Base-by-base conservation (phyloP, 2,797 vertebrate species). In the Sarcophilus harrisii region DNA sequence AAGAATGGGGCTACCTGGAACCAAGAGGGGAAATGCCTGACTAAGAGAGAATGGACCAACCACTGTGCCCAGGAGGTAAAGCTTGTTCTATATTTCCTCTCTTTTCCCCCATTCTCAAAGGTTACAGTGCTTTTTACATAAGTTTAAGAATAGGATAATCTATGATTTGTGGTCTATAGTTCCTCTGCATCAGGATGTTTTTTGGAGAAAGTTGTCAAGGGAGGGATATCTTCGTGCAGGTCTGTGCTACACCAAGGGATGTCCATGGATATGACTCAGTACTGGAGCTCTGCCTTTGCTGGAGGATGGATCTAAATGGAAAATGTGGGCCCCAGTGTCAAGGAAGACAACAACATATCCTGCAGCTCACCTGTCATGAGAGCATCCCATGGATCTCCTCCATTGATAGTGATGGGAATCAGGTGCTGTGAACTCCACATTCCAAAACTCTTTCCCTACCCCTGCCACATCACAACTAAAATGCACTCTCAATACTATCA, bases 221-320 rank as follows among this genome's bases (percentile, higher is more conserved):
- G 24, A 92, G 11, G 30, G 2, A 30, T 58, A 66, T 94, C 91
- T 96, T 38, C 66, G 12, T 13, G 3, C 97, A 99, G 99, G 99
- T 99, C 38, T 99, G 99, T 96, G 95, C 95, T 5, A 95, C 91
- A 29, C 98, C 99, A 30, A 97, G 97, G 49, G 98, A 99, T 62
- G 99, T 99, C 90, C 97, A 10, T 52, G 99, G 99, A 66, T 99
- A 99, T 1, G 99, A 99, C 93, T 98, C 97, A 92, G 97, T 98
- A 58, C 98, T 99, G 0, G 99, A 99, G 0, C 98, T 99, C 94
- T 99, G 99, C 94, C 81, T 99, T 92, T 99, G 99, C 96, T 98
- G 92, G 96, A 95, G 98, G 27, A 97, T 97, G 28, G 96, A 97
- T 32, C 98, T 98, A 91, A 98, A 99, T 96, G 95, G 93, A 0